Conservation (phyloP, 2,888 invertebrate genomes). For the Mechanitis messenoides region DNA sequence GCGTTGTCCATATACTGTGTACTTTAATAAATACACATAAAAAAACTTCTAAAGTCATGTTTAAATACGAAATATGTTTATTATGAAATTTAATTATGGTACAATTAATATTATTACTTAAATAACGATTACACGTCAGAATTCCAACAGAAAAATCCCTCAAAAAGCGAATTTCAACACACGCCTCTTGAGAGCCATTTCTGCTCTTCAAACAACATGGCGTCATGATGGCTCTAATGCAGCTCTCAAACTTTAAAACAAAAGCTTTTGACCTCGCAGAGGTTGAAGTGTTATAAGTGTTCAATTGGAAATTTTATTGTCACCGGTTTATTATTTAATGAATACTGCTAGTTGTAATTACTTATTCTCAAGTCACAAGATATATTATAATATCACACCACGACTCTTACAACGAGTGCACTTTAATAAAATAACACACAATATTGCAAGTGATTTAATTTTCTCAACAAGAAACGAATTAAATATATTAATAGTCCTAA, state of each 20-base stretch:
- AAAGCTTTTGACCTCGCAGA: slow-evolving; percentile 10
- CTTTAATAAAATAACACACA: no score
- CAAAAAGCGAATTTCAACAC: slow-evolving; percentile 7
- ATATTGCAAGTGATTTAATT: no score
- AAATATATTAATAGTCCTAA: no score
- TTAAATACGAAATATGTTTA: no score
- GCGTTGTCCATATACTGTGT: no score
- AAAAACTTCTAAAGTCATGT: no score
- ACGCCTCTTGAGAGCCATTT: slow-evolving; percentile 18
- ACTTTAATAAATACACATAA: no score
- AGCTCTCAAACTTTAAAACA: slow-evolving; percentile 26
- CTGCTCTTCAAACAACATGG: slow-evolving; percentile 30
- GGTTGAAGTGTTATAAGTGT: neutral
- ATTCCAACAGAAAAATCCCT: slow-evolving; percentile 2
- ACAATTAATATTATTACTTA: neutral
- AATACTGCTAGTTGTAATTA: neutral
- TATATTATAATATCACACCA: no score
- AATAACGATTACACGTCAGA: neutral
- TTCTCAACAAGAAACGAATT: no score
- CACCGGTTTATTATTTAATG: neutral
- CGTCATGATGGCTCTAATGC: slow-evolving; percentile 31
- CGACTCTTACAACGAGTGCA: no score
- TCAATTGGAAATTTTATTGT: neutral
- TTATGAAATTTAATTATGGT: no score
- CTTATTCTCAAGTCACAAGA: no score